phyloP scores from a whole-genome alignment of 2,797 vertebrate genomes.

The Lutjanus argentimaculatus region DNA sequence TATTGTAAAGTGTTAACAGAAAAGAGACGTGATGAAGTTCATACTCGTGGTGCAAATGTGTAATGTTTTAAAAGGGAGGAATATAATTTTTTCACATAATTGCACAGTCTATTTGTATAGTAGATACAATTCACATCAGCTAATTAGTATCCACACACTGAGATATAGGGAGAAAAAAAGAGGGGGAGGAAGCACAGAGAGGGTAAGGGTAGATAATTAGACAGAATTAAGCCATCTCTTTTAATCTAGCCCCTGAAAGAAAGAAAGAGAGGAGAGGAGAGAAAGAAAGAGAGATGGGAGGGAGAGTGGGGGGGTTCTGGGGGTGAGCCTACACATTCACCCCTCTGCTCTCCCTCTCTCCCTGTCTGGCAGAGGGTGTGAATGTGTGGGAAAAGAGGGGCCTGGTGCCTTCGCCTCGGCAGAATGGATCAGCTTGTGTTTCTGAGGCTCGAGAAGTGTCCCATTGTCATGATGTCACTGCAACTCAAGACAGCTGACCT shows the following conservation, averaged over 20 bases:
- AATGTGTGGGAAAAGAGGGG: constrained; percentile 96
- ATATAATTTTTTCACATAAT: constrained; percentile 60
- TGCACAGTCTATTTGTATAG: constrained; percentile 74
- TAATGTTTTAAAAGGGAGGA: constrained; percentile 60
- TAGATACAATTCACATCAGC: constrained; percentile 81
- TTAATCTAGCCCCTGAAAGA: constrained; percentile 86
- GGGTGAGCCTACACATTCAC: constrained; percentile 84
- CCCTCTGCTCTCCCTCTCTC: constrained; percentile 75
- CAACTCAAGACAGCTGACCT: constrained; percentile 98
- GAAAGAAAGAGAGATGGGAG: constrained; percentile 62
- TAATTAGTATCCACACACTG: constrained; percentile 85
- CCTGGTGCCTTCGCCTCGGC: constrained; percentile 91
- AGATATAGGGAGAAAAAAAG: constrained; percentile 70
- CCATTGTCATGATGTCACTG: constrained; percentile 99
- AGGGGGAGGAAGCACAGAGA: constrained; percentile 70
- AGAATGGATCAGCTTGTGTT: constrained; percentile 94
- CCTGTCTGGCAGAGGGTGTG: constrained; percentile 85
- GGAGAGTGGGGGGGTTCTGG: constrained; percentile 58
- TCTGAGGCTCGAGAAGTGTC: constrained; percentile 94
- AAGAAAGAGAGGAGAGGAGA: constrained; percentile 56
- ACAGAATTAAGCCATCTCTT: constrained; percentile 90
- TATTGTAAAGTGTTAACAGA: background rate
- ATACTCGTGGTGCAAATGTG: constrained; percentile 42
- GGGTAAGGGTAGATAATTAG: constrained; percentile 87
- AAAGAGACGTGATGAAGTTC: constrained; percentile 43